Evolutionary conservation across 1,140 invertebrate species (phyloP), one percentile per base, ranked within the genome.

Genomic region (Eurosta solidaginis): DNA sequence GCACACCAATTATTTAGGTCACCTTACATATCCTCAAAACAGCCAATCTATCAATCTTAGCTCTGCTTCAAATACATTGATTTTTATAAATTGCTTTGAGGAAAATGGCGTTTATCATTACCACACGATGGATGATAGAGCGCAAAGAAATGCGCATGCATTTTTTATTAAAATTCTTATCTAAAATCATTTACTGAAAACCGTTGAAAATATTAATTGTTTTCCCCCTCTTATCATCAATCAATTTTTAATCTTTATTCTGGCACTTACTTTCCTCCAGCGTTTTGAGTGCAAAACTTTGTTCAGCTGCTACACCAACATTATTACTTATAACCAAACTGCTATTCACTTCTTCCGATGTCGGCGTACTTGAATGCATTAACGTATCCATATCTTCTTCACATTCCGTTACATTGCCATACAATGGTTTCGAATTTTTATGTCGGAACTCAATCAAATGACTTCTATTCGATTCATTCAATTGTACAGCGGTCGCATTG

Each of bases 391-490:
- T 82, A 29, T 76, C 45, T 75, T 84, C 83, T 74, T 85, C 85
- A 45, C 83, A 84, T 76, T 86, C 85, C 44, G 83, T 81, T 12
- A 86, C 82, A 79, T 86, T 82, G 3, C 85, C 82, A 79, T 86
- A 83, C 74, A 86, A 52, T 2, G 85, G 85, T 36, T 84, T 86
- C 42, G 86, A 86, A 54, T 86, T 82, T 63, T 86, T 86, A 0
- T 83, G 81, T 17, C 85, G 79, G 33, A 68, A 68, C 33, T 54
- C 50, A 2, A 5, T 17, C 14, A 1, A 44, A 40, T 29, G 63
- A 17, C 77, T 79, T 20, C 22, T 63, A 42, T 78, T 82, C 14
- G 29, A 63, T 12, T 40, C 45, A 63, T 29, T 27, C 33, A n/a
- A 47, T 7, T 10, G 59, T n/a, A 40, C 14, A 9, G 20, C n/a